phyloP scores from a whole-genome alignment of 2,113 vertebrate species.

The Semnopithecus entellus region DNA sequence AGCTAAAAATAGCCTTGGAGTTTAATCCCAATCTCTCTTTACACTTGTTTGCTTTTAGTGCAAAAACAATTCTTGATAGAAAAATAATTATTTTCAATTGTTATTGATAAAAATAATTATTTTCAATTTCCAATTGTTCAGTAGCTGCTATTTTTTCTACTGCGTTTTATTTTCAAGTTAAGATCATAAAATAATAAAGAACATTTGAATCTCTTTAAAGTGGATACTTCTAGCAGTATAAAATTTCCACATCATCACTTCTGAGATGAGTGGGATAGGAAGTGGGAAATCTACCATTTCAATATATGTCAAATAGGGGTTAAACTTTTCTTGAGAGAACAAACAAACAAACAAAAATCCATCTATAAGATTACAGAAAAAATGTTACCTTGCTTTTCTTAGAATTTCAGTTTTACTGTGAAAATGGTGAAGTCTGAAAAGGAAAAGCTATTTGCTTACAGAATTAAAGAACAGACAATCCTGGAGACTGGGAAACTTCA shows the following conservation, averaged over 20 bases:
- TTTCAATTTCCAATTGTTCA: background rate
- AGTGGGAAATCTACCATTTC: constrained; percentile 10
- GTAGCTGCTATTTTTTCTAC: background rate
- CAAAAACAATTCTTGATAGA: background rate
- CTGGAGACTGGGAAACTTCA: background rate
- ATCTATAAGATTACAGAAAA: constrained; percentile 28
- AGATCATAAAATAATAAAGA: background rate
- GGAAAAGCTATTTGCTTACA: background rate
- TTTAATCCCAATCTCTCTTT: background rate
- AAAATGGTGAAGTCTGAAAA: constrained; percentile 6
- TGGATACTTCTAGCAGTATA: background rate
- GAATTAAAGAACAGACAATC: background rate
- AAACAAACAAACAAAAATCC: background rate
- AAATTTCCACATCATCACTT: background rate
- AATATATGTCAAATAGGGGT: background rate
- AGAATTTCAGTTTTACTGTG: constrained; percentile 31
- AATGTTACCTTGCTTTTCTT: background rate
- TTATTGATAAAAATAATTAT: constrained; percentile 36
- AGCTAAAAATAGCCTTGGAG: background rate
- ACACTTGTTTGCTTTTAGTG: background rate
- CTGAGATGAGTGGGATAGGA: constrained; percentile 30
- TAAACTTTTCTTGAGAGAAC: constrained; percentile 42
- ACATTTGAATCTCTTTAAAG: background rate
- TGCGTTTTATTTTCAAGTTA: constrained; percentile 8
- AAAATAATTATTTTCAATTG: constrained; percentile 10